Percentiles rank a stretch among this genome's conserved stretches.
Evolutionary conservation across 2,888 invertebrate genomes (phyloP).

Genomic region (Mermis nigrescens): DNA sequence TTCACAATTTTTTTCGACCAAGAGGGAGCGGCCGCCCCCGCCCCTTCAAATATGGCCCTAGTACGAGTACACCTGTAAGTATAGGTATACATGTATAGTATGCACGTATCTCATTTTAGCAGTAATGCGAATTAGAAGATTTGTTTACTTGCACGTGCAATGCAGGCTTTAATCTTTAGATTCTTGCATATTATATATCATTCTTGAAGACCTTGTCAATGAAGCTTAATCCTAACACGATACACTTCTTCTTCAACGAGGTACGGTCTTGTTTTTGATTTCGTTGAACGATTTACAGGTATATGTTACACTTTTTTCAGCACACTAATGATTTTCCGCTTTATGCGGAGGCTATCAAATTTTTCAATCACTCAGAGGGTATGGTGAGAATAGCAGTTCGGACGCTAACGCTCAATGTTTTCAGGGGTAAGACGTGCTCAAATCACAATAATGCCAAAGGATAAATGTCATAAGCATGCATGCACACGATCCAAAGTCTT

Average conservation of each 20-base stretch:
- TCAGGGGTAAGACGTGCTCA: conserved; percentile 41
- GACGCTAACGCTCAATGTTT: conserved; percentile 89
- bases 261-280: conserved; percentile 31
- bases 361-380: conserved; percentile 93
- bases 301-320: conserved; percentile 38
- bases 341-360: conserved; percentile 95
- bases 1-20: too few relatives aligned
- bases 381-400: conserved; percentile 98
- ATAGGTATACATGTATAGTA: too few relatives aligned
- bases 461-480: too few relatives aligned
- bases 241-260: conserved; percentile 99
- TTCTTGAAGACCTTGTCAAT: conserved; percentile 93
- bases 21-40: too few relatives aligned
- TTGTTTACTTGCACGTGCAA: neutral
- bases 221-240: conserved; percentile 88
- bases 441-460: too few relatives aligned
- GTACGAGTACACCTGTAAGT: too few relatives aligned
- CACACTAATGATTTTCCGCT: conserved; percentile 95
- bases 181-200: conserved; percentile 98
- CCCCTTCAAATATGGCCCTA: too few relatives aligned
- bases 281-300: too few relatives aligned
- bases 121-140: too few relatives aligned
- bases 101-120: too few relatives aligned
- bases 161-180: conserved; percentile 26
- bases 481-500: too few relatives aligned